Conservation (phyloP, 2,888 invertebrate genomes). For the Pristionchus mayeri region DNA sequence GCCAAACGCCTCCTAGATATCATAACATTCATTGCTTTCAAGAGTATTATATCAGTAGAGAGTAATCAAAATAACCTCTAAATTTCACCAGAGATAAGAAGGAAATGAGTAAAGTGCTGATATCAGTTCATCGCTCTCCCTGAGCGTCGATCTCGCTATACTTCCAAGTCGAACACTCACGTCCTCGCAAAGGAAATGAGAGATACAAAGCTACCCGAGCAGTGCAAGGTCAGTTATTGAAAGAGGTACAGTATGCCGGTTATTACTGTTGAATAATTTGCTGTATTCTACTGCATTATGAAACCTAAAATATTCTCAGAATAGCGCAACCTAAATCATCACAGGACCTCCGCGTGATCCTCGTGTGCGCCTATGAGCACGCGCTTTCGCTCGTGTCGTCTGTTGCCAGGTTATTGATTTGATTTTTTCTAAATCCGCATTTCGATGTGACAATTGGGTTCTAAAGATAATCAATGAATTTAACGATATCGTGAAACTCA, state of each 20-base stretch:
- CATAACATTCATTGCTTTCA: too few species aligned
- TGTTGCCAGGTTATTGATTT: conserved; percentile 23
- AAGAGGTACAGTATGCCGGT: neutral
- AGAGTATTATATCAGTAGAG: too few species aligned
- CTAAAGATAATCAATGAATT: neutral
- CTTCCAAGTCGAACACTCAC: conserved; percentile 13
- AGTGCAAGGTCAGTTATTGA: neutral
- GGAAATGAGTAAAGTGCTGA: too few species aligned
- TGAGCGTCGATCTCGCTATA: conserved; percentile 2
- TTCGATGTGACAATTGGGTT: too few species aligned
- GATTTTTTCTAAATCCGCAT: neutral
- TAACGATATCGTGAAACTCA: neutral
- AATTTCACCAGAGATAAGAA: too few species aligned
- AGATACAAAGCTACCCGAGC: neutral
- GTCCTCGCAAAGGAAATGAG: conserved; percentile 19
- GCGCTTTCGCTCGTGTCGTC: neutral
- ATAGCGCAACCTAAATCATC: neutral
- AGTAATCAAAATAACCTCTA: too few species aligned
- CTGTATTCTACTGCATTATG: neutral
- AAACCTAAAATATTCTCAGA: neutral
- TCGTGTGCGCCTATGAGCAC: conserved; percentile 33
- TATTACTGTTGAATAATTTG: too few species aligned
- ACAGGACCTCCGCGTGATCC: conserved; percentile 34
- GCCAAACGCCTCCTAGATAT: too few species aligned
- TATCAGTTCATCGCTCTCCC: conserved; percentile 39